phyloP scores from a whole-genome alignment of 2,888 invertebrate species.

The Dyspetes luteomarginatus region DNA sequence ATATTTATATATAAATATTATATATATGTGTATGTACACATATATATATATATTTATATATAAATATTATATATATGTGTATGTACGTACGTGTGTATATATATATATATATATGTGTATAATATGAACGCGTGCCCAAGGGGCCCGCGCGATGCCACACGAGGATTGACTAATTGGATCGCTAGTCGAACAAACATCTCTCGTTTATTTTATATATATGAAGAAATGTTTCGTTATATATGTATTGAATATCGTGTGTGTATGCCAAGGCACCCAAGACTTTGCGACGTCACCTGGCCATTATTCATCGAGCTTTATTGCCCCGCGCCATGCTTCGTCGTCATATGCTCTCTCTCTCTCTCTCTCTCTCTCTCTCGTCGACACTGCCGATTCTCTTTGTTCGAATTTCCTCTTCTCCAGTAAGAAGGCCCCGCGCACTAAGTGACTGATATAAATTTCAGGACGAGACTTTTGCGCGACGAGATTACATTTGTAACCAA shows the following conservation, averaged over 20 bases:
- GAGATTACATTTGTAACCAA: conserved; percentile 48
- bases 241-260: conserved; percentile 28
- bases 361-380: conserved; percentile 32
- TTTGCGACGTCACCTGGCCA: conserved; percentile 52
- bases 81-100: neutral
- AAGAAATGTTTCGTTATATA: conserved; percentile 16
- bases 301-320: conserved; percentile 65
- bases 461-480: conserved; percentile 32
- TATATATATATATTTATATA: too few species aligned
- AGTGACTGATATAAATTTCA: conserved; percentile 62
- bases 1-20: too few species aligned
- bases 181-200: conserved; percentile 41
- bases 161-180: conserved; percentile 60
- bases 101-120: conserved; percentile 2
- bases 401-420: conserved; percentile 43
- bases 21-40: too few species aligned
- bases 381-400: conserved; percentile 48
- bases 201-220: conserved; percentile 29
- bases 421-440: conserved; percentile 44
- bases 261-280: conserved; percentile 18
- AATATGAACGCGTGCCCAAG: neutral
- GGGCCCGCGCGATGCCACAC: conserved; percentile 43
- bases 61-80: neutral
- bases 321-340: conserved; percentile 43
- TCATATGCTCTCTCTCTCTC: conserved; percentile 20